phyloP scores from a whole-genome alignment of 2,888 invertebrate genomes.

The Sialis fuliginosa region DNA sequence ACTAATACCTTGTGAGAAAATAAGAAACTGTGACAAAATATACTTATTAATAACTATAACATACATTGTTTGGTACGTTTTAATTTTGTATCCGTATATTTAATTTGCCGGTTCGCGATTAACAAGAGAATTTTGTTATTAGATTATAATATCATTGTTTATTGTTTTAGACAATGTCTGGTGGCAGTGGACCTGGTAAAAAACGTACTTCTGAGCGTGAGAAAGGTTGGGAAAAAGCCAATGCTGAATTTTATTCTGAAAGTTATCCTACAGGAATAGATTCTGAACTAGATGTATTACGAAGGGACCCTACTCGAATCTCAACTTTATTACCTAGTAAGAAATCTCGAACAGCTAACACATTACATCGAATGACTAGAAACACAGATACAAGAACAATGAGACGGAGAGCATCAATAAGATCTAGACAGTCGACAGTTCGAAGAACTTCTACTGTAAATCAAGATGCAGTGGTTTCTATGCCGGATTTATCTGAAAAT shows the following conservation, averaged over 20 bases:
- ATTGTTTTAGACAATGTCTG: slow-evolving; percentile 28
- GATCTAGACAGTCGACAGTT: slow-evolving; percentile 31
- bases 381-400: slow-evolving; percentile 43
- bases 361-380: slow-evolving; percentile 38
- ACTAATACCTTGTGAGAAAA: too few relatives aligned
- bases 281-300: slow-evolving; percentile 48
- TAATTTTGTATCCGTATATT: too few relatives aligned
- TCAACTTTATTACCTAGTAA: slow-evolving; percentile 64
- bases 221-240: slow-evolving; percentile 70
- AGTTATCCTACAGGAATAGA: slow-evolving; percentile 48
- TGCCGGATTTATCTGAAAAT: slow-evolving; percentile 70
- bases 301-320: slow-evolving; percentile 54
- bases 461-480: slow-evolving; percentile 50
- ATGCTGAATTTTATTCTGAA: slow-evolving; percentile 72
- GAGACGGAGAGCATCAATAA: slow-evolving; percentile 35
- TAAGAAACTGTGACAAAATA: too few relatives aligned
- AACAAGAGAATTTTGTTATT: background rate
- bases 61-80: too few relatives aligned
- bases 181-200: slow-evolving; percentile 34
- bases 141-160: background rate
- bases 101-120: background rate
- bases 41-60: too few relatives aligned
- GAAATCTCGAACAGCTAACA: slow-evolving; percentile 59
- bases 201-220: slow-evolving; percentile 31
- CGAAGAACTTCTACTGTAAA: slow-evolving; percentile 31